Evolutionary conservation across 2,888 invertebrate genomes (phyloP).

Genomic region (Arge pagana): DNA sequence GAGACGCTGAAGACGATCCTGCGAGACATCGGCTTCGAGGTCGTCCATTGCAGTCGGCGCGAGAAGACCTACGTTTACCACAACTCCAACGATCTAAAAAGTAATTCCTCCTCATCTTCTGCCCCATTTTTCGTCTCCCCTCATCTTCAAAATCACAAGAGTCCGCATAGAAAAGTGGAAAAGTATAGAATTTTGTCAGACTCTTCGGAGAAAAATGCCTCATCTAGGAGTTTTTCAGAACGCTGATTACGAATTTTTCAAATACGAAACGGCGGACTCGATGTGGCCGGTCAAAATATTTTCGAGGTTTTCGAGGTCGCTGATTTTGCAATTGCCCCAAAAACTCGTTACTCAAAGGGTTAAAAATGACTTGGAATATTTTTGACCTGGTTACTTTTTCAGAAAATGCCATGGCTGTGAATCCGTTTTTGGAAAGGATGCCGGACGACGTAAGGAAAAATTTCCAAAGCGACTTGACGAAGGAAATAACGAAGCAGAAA

Average conservation of each 20-base stretch:
- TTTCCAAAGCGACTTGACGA: slow-evolving; percentile 67
- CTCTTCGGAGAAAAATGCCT: no score
- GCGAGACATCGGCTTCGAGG: slow-evolving; percentile 65
- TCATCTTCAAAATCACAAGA: neutral
- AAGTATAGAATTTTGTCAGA: no score
- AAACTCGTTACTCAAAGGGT: slow-evolving; percentile 12
- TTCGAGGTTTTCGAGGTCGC: no score
- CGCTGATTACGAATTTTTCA: no score
- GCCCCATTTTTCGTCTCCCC: neutral
- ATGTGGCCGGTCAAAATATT: neutral
- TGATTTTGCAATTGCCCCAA: no score
- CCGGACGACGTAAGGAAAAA: slow-evolving; percentile 64
- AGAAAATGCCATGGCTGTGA: slow-evolving; percentile 72
- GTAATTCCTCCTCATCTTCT: slow-evolving; percentile 53
- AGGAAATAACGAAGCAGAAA: slow-evolving; percentile 60
- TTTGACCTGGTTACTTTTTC: slow-evolving; percentile 46
- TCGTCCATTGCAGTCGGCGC: slow-evolving; percentile 65
- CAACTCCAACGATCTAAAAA: slow-evolving; percentile 63
- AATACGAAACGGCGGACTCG: no score
- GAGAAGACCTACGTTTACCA: slow-evolving; percentile 65
- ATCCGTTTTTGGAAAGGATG: slow-evolving; percentile 70
- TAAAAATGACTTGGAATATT: no score
- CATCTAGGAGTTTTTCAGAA: no score
- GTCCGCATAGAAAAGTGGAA: neutral
- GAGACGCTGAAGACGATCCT: slow-evolving; percentile 63